Evolutionary conservation across 2,888 invertebrate genomes (phyloP).

Genomic region (Tinea semifulvella): DNA sequence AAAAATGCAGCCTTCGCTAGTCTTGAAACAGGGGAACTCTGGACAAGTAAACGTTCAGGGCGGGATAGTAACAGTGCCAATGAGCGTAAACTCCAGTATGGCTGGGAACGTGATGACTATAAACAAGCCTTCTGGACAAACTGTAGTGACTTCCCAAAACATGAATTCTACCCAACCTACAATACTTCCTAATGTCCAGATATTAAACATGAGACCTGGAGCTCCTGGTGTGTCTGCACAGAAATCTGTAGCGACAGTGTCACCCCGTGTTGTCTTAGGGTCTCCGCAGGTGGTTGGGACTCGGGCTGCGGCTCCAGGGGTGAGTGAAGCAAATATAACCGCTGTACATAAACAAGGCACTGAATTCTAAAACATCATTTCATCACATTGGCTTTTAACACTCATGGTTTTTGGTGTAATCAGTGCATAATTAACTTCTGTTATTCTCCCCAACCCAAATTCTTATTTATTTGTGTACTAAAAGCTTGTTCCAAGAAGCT

Average conservation of each 20-base stretch:
- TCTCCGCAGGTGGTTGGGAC: constrained; percentile 83
- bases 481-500: too few species aligned
- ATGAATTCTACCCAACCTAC: constrained; percentile 70
- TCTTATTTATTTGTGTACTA: too few species aligned
- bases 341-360: constrained; percentile 10
- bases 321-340: constrained; percentile 39
- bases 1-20: constrained; percentile 52
- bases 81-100: constrained; percentile 70
- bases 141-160: constrained; percentile 66
- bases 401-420: constrained; percentile 8
- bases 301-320: constrained; percentile 82
- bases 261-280: constrained; percentile 85
- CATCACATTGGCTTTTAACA: constrained; percentile 10
- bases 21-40: constrained; percentile 52
- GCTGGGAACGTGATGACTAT: constrained; percentile 71
- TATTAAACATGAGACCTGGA: constrained; percentile 84
- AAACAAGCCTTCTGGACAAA: constrained; percentile 66
- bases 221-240: constrained; percentile 73
- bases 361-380: constrained; percentile 2
- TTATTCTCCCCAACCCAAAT: too few species aligned
- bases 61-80: constrained; percentile 71
- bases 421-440: constrained; percentile 4
- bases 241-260: constrained; percentile 80
- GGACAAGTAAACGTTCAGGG: constrained; percentile 55
- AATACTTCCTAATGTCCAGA: constrained; percentile 80